Conservation (phyloP, 2,113 vertebrate genomes). For the Pycnonotus jocosus region DNA sequence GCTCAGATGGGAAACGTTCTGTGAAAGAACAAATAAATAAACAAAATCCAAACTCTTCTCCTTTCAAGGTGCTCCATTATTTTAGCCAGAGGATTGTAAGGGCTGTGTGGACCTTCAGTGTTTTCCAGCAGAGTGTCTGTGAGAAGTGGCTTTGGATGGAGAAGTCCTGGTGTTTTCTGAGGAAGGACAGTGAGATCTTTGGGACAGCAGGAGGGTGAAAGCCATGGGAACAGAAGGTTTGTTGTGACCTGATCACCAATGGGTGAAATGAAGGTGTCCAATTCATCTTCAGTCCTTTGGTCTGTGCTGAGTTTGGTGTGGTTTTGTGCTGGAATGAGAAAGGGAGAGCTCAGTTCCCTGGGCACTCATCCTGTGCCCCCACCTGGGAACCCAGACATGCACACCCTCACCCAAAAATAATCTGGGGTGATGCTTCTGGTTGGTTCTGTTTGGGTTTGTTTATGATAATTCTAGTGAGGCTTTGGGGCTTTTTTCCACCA, state of each 20-base stretch:
- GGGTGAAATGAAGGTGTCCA: background rate
- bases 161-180: background rate
- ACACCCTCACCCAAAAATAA: too few relatives aligned
- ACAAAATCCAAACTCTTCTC: background rate
- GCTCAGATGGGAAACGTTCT: background rate
- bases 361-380: too few relatives aligned
- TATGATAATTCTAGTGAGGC: background rate
- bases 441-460: background rate
- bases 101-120: background rate
- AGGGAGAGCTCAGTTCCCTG: background rate
- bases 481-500: fast-evolving
- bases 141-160: background rate
- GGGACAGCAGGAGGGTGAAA: background rate
- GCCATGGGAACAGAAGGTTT: background rate
- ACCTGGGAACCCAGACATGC: too few relatives aligned
- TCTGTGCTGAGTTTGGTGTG: background rate
- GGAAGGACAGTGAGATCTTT: background rate
- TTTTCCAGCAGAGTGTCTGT: background rate
- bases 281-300: background rate
- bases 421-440: background rate
- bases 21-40: background rate
- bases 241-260: background rate
- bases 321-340: background rate
- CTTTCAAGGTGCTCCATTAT: background rate
- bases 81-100: background rate